A percentile compares a stretch with the other conserved stretches of the same genome.
phyloP scores from a whole-genome alignment of 2,113 vertebrate species.

The Pycnonotus jocosus region DNA sequence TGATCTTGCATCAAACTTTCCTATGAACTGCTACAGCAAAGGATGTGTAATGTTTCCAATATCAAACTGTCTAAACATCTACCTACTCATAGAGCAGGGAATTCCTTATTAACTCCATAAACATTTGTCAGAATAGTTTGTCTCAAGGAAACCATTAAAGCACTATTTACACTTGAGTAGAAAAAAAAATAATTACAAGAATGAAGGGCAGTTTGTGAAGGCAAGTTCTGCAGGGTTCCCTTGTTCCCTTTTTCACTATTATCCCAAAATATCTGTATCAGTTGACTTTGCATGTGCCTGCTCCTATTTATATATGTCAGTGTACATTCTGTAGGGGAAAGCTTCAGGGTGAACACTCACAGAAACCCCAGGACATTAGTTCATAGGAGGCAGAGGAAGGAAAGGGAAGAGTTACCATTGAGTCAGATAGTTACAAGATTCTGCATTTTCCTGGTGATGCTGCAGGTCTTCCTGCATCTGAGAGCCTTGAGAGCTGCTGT shows the following conservation, averaged over 20 bases:
- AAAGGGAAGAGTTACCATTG: neutral
- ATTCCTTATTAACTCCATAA: neutral
- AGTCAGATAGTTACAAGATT: neutral
- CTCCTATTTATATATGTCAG: neutral
- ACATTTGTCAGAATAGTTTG: slow-evolving; percentile 20
- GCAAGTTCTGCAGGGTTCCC: neutral
- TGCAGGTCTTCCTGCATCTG: neutral
- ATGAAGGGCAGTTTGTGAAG: neutral
- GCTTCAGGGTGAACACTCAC: neutral
- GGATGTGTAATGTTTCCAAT: neutral
- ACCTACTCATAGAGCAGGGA: neutral
- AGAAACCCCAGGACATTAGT: neutral
- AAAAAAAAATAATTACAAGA: neutral
- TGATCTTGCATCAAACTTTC: slow-evolving; percentile 10
- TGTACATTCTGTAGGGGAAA: neutral
- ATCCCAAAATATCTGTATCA: neutral
- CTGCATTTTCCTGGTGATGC: neutral
- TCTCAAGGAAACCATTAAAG: neutral
- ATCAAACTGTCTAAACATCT: neutral
- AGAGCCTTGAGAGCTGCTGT: neutral
- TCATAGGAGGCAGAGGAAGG: neutral
- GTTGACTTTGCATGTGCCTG: neutral
- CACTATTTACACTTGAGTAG: neutral
- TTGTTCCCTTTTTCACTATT: neutral
- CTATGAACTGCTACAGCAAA: neutral